phyloP scores from a whole-genome alignment of 2,888 invertebrate species.

The Anorthoa munda region DNA sequence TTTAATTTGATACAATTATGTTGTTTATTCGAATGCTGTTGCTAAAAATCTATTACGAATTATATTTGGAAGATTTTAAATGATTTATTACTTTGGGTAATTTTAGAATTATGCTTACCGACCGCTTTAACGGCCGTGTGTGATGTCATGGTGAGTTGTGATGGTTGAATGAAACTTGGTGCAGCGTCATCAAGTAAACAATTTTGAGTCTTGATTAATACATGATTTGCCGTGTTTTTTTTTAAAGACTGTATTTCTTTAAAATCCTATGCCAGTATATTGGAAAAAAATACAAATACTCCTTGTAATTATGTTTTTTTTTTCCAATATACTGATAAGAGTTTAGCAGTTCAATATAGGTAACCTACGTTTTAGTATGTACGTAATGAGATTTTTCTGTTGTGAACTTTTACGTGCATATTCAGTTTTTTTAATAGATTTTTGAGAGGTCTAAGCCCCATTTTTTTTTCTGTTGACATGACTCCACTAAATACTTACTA shows the following conservation, averaged over 20 bases:
- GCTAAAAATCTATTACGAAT: slow-evolving; percentile 55
- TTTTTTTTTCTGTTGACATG: too few relatives aligned
- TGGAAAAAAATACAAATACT: too few relatives aligned
- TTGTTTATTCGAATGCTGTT: slow-evolving; percentile 65
- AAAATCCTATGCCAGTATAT: too few relatives aligned
- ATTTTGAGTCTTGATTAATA: neutral
- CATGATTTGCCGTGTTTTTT: neutral
- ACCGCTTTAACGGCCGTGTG: slow-evolving; percentile 12
- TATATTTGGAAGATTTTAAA: slow-evolving; percentile 11
- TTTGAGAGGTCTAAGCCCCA: too few relatives aligned
- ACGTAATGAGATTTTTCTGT: neutral
- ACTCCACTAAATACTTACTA: too few relatives aligned
- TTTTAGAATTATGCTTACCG: slow-evolving; percentile 1
- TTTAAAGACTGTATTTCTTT: too few relatives aligned
- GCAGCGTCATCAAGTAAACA: neutral
- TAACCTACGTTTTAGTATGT: too few relatives aligned
- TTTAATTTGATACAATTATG: slow-evolving; percentile 81
- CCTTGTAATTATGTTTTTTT: too few relatives aligned
- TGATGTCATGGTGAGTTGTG: neutral
- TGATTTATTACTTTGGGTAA: slow-evolving; percentile 6
- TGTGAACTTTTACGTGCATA: neutral
- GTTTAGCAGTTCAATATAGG: too few relatives aligned
- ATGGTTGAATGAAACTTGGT: neutral
- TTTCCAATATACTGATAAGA: too few relatives aligned
- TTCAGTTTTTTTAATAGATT: too few relatives aligned